Evolutionary conservation across 2,113 vertebrate species (phyloP).

Genomic region (Canis aureus): DNA sequence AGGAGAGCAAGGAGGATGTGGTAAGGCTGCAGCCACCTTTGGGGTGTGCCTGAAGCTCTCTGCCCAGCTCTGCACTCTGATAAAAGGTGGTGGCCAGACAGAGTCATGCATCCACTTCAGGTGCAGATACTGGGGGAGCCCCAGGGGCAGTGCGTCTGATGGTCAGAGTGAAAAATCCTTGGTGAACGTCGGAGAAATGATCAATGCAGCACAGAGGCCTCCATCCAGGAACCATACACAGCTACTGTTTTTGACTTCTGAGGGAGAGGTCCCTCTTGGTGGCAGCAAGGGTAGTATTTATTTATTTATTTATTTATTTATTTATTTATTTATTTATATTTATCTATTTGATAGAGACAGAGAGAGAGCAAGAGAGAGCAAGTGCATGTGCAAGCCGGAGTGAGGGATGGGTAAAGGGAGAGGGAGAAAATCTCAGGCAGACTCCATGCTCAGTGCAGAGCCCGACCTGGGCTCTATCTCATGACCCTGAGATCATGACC

Average conservation of each 20-base stretch:
- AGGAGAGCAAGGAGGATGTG: not conserved
- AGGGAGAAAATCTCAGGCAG: not conserved
- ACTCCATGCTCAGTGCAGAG: not conserved
- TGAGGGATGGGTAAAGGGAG: not conserved
- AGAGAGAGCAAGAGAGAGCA: not conserved
- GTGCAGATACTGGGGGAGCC: accelerated
- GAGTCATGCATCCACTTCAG: accelerated
- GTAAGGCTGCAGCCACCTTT: accelerated
- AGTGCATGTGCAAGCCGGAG: accelerated
- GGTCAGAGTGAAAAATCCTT: not conserved
- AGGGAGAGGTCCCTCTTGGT: not conserved
- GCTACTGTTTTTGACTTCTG: not conserved
- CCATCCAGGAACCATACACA: not conserved
- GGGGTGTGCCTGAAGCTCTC: accelerated
- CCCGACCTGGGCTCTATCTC: not conserved
- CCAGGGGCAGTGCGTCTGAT: accelerated
- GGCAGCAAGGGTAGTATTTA: not conserved
- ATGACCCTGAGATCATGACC: not conserved
- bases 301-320: not conserved
- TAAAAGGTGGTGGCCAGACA: not conserved
- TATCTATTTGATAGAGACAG: not conserved
- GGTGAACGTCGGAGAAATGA: not conserved
- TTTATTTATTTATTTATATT: not conserved
- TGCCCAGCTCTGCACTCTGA: not conserved
- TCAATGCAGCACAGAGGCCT: not conserved